Evolutionary conservation across 2,113 vertebrate genomes (phyloP), one percentile per base, ranked within the genome.

Genomic region (Ceuthmochares aereus): DNA sequence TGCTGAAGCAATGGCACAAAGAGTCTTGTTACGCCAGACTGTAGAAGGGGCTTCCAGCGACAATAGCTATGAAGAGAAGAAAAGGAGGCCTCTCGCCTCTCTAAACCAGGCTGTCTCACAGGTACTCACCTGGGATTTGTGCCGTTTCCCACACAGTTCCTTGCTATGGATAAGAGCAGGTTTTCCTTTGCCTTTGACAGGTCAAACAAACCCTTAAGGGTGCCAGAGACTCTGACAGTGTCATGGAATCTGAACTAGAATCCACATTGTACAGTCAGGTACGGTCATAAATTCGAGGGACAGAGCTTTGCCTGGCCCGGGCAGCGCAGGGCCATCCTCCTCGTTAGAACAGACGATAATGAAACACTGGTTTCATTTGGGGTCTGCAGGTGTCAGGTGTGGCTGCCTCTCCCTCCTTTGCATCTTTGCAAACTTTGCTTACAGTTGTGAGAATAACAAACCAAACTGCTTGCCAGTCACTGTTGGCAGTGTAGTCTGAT

Each of bases 161-260:
- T 72, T 66, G 60, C 77, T 87, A 0, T 49, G 58, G 62, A 22
- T 82, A 55, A 52, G 40, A 80, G 34, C 5, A 75, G 62, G 13
- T 51, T 91, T 89, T 70, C 34, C 74, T 93, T 85, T 76, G 78
- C 16, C 83, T 93, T 73, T 69, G 79, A 62, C 93, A 98, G 98
- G 94, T 97, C 79, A 93, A 94, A 49, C 82, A 97, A 74, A 90
- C 74, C 42, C 84, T 96, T 81, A 96, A 93, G 90, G 95, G 76
- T 45, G 74, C 95, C 87, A 97, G 98, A 81, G 98, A 98, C 70
- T 98, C 98, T 11, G 98, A 98, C 7, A 98, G 98, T 6, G 72
- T 98, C 1, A 96, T 95, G 30, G 98, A 98, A 56, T 98, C 98
- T 2, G 98, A 98, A 4, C 96, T 98, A n/a, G 98, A 98, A 54